Evolutionary conservation across 2,113 vertebrate genomes (phyloP).

Genomic region (Paratilapia polleni): DNA sequence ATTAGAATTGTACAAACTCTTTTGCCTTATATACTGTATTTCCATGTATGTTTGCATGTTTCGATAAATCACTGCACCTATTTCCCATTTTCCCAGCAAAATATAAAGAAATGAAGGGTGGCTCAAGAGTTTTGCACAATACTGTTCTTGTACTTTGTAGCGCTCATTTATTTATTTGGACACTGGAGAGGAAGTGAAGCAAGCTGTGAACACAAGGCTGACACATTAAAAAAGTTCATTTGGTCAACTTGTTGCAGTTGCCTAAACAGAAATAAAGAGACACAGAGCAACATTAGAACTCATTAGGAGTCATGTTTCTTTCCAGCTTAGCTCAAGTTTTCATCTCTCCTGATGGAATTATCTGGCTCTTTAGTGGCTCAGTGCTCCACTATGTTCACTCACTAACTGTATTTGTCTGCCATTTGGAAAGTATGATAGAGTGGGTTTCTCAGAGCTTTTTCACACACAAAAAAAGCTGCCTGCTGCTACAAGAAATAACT

Average conservation of each 20-base stretch:
- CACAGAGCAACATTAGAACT: not conserved
- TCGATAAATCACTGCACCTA: not conserved
- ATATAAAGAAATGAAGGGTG: not conserved
- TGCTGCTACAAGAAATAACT: not conserved
- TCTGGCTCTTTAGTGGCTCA: not conserved
- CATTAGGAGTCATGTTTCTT: conserved; percentile 4
- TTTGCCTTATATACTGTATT: not conserved
- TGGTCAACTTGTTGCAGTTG: no score
- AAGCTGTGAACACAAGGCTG: conserved; percentile 3
- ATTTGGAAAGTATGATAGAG: conserved; percentile 1
- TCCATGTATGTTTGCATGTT: not conserved
- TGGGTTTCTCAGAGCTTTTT: not conserved
- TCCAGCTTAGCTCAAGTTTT: conserved; percentile 3
- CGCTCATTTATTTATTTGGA: not conserved
- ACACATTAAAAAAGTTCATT: not conserved
- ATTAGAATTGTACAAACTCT: not conserved
- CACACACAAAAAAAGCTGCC: not conserved
- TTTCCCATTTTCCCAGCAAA: not conserved
- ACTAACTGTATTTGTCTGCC: not conserved
- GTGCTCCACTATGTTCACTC: not conserved
- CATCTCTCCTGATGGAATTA: not conserved
- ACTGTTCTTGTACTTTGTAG: not conserved
- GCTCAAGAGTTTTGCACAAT: not conserved
- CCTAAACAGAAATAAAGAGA: no score
- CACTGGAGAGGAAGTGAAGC: not conserved